phyloP scores from a whole-genome alignment of 2,888 invertebrate genomes.

The Itoplectis maculator region DNA sequence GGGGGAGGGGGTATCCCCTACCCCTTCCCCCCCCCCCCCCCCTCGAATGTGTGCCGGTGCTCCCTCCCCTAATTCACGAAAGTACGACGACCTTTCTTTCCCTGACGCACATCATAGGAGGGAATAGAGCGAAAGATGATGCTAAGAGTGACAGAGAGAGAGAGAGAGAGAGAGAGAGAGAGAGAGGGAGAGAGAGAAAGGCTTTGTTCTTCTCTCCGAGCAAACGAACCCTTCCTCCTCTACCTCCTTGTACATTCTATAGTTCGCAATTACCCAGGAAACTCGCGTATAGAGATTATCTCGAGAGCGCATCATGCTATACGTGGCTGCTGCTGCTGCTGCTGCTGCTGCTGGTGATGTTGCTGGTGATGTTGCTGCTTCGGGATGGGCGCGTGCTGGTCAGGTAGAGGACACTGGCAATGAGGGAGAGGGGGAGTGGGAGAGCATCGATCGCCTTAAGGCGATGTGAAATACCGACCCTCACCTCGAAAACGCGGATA shows the following conservation, averaged over 20 bases:
- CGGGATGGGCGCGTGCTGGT: conserved; percentile 6
- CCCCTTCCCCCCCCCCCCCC: no score
- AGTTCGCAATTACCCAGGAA: conserved; percentile 38
- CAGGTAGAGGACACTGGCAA: background rate
- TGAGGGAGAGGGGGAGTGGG: background rate
- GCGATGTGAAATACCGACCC: no score
- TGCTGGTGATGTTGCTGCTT: background rate
- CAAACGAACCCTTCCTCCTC: conserved; percentile 34
- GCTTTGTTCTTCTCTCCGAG: conserved; percentile 38
- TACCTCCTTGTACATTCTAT: background rate
- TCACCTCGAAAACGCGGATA: no score
- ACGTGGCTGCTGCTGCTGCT: conserved; percentile 2
- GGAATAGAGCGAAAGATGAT: background rate
- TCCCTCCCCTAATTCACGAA: conserved; percentile 58
- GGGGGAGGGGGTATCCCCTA: no score
- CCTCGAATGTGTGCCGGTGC: conserved; percentile 45
- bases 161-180: conserved; percentile 8
- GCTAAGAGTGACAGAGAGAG: no score
- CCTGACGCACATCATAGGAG: conserved; percentile 27
- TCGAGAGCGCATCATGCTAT: conserved; percentile 9
- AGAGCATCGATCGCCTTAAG: conserved; percentile 17
- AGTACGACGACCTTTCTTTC: conserved; percentile 61
- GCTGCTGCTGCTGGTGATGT: background rate
- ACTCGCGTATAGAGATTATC: conserved; percentile 36
- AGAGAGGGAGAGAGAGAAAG: conserved; percentile 24